Percentiles rank a stretch among this genome's conserved stretches.
phyloP scores from a whole-genome alignment of 1,140 invertebrate genomes.

The Metaphire vulgaris region DNA sequence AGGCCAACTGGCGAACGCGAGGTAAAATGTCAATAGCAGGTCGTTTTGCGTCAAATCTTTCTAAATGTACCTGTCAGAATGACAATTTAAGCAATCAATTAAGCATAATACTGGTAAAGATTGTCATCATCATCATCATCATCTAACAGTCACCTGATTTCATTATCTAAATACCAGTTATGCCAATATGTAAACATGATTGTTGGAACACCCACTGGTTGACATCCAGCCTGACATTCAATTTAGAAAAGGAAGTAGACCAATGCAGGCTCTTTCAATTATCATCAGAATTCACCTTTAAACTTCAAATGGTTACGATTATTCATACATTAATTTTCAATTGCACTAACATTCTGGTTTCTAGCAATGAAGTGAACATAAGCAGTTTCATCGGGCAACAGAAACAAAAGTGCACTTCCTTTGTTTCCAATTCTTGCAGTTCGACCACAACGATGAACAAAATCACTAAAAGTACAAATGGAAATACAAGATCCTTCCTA shows the following conservation, averaged over 20 bases:
- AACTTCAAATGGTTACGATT: no score
- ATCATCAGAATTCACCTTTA: no score
- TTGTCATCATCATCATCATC: no score
- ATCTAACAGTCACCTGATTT: no score
- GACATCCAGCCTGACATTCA: no score
- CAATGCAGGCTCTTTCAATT: no score
- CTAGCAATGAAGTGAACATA: slow-evolving; percentile 85
- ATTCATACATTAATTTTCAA: no score
- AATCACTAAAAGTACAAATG: slow-evolving; percentile 50
- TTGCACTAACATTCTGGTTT: slow-evolving; percentile 77
- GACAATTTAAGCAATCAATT: not conserved
- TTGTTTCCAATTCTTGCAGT: slow-evolving; percentile 82
- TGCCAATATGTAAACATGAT: no score
- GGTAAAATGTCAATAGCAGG: slow-evolving; percentile 35
- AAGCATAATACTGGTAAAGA: no score
- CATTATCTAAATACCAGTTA: no score
- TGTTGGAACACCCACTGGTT: no score
- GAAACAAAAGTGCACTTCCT: slow-evolving; percentile 79
- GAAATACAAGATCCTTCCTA: not conserved
- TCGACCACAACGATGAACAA: slow-evolving; percentile 89
- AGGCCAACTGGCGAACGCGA: slow-evolving; percentile 34
- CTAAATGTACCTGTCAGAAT: slow-evolving; percentile 31
- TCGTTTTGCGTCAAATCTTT: slow-evolving; percentile 28
- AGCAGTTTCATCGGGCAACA: slow-evolving; percentile 76
- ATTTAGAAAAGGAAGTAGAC: no score